Evolutionary conservation across 2,113 vertebrate species (phyloP).

Genomic region (Mystacornis crossleyi): DNA sequence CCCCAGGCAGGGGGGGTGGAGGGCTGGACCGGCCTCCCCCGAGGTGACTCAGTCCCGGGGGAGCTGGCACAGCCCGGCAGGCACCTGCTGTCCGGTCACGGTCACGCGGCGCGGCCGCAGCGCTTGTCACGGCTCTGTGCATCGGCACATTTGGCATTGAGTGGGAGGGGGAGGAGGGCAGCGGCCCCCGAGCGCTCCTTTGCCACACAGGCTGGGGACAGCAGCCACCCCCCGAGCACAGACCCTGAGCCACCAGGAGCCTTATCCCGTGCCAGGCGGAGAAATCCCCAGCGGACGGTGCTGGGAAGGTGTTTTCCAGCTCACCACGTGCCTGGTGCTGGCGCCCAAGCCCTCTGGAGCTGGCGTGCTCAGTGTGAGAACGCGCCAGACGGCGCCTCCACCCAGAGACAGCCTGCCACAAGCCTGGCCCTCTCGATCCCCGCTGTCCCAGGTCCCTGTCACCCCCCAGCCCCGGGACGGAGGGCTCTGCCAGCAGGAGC

Average conservation of each 20-base stretch:
- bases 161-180: background rate
- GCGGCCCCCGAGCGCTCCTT: background rate
- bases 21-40: rapidly evolving
- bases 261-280: rapidly evolving
- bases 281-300: background rate
- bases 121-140: background rate
- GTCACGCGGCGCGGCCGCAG: background rate
- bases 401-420: background rate
- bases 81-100: background rate
- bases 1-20: rapidly evolving
- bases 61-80: background rate
- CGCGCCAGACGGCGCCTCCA: rapidly evolving
- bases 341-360: background rate
- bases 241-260: background rate
- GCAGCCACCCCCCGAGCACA: background rate
- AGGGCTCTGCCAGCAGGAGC: background rate
- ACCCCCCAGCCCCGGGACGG: rapidly evolving
- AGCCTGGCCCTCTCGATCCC: background rate
- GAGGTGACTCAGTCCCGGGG: background rate
- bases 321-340: background rate
- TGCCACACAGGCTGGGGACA: background rate
- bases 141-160: rapidly evolving
- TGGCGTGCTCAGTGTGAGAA: background rate
- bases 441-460: background rate
- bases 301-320: background rate